Evolutionary conservation across 2,113 vertebrate species (phyloP).

Genomic region (Machaerirhynchus nigripectus): DNA sequence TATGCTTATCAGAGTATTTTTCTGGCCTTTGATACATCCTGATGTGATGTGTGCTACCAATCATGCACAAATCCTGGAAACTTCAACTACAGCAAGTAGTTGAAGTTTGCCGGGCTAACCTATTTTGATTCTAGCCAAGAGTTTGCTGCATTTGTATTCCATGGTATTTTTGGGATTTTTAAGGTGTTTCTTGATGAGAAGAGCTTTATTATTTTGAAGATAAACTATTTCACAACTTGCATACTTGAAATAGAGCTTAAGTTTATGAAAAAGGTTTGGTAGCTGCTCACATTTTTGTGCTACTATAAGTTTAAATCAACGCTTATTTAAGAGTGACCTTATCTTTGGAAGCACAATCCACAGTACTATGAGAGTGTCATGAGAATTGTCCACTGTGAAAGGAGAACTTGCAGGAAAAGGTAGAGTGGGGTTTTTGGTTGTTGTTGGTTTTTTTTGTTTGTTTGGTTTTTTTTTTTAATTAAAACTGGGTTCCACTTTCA

Average conservation of each 20-base stretch:
- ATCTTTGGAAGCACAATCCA: background rate
- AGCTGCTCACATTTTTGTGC: background rate
- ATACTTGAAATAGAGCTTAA: background rate
- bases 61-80: background rate
- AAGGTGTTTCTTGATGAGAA: background rate
- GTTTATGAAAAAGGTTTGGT: background rate
- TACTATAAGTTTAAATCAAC: background rate
- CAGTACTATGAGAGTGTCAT: background rate
- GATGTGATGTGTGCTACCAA: background rate
- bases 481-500: background rate
- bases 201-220: background rate
- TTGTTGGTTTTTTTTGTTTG: too few species aligned
- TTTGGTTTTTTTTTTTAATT: background rate
- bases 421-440: rapidly evolving
- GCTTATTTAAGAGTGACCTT: background rate
- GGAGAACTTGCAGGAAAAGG: background rate
- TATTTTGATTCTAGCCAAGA: background rate
- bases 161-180: rapidly evolving
- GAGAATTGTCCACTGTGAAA: background rate
- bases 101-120: background rate
- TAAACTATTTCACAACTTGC: background rate
- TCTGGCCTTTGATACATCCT: background rate
- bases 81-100: background rate
- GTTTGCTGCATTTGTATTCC: background rate
- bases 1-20: background rate